Evolutionary conservation across 2,888 invertebrate species (phyloP), one percentile per base, ranked within the genome.

Genomic region (Andrena camellia): DNA sequence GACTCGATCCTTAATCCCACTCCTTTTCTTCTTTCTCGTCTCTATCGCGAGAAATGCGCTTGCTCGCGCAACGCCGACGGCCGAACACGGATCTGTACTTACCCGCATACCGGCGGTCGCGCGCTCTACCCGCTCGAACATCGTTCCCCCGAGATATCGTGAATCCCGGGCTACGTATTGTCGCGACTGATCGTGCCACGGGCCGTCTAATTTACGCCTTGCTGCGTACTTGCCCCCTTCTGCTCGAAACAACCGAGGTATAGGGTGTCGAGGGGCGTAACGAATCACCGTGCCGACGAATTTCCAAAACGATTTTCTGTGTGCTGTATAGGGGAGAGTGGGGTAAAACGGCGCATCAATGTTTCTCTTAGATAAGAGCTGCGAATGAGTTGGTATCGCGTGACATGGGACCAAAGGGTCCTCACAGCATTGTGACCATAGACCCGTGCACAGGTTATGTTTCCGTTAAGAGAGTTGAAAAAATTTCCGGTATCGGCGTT

Each of bases 51-150:
- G 84, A 84, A 84, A 85, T 78, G 84, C 84, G 81, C 72, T 50
- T 68, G 72, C 69, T 26, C 23, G 74, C 48, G 66, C 62, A 68
- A 69, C 57, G 81, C 72, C 77, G 85, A 78, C 74, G 81, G 75
- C 57, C 75, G 84, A 78, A 85, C 85, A 85, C 85, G 85, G 75
- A 79, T 85, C 81, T 85, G 85, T 85, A 85, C 85, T 85, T 85
- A 84, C 84, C 85, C 42, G 84, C 84, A 78, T 84, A 54, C 85
- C 85, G 78, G 42, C 63, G 60, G 57, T 67, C 78, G 68, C 26
- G 72, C 63, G 67, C 72, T 57, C 70, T 13, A 66, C 78, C 50
- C 71, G 68, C 67, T 66, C 33, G 66, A 69, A 26, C 68, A 67
- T 48, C 72, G 20, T 33, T 50, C 71, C 48, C 48, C 2, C 69